Evolutionary conservation across 2,797 vertebrate species (phyloP), one percentile per base, ranked within the genome.

Genomic region (Chrosomus eos): DNA sequence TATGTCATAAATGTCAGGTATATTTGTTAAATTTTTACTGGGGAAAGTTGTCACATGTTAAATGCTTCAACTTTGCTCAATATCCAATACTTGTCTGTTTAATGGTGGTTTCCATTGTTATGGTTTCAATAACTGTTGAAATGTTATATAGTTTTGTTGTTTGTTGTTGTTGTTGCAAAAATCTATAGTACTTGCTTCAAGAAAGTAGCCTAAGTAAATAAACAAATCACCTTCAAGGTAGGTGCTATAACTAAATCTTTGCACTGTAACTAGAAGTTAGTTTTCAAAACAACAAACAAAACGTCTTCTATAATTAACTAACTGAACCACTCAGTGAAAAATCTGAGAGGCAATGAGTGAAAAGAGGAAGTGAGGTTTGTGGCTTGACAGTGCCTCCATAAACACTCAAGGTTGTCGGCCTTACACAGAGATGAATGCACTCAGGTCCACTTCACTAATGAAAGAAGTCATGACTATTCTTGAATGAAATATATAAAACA

Each of bases 361-460:
- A 68, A 48, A 55, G 10, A 51, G 72, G 18, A 40, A 71, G 36
- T 58, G 38, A 3, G 3, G 79, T 9, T 64, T 48, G 72, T 38
- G 40, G 55, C 53, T 73, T 78, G 66, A 84, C 70, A 62, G 74
- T 33, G 55, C 58, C 51, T 88, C 76, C 75, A 67, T 87, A 89
- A 88, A 85, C 85, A 88, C 72, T 85, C 83, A 71, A 85, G 87
- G 85, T 74, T 83, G 60, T 80, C 19, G 55, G 75, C 77, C 85
- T 88, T 64, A 58, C 68, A 79, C 67, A 26, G 83, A 87, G 83
- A 89, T 87, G 81, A 88, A 87, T 89, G 87, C 81, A 70, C 83
- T 88, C 87, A 79, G 75, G 86, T 87, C 85, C 87, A 88, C 87
- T 89, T 86, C 85, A 85, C 85, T 85, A 86, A 90, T 88, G 86